phyloP scores from a whole-genome alignment of 2,113 vertebrate species.

The Amia ocellicauda region DNA sequence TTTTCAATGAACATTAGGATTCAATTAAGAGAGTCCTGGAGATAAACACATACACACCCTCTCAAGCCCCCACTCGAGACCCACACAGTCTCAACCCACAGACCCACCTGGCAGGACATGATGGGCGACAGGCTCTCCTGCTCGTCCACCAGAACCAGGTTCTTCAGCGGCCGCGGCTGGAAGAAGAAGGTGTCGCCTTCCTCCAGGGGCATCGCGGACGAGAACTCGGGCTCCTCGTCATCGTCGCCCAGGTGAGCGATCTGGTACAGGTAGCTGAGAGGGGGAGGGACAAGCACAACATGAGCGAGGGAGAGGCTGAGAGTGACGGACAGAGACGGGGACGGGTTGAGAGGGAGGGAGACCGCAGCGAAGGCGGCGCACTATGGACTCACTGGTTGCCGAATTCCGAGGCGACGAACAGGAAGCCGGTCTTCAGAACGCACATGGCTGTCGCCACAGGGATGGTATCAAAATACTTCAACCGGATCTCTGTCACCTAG shows the following conservation, averaged over 20 bases:
- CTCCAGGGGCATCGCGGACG: slow-evolving; percentile 96
- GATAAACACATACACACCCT: too few relatives aligned
- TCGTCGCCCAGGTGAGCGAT: slow-evolving; percentile 96
- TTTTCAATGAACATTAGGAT: too few relatives aligned
- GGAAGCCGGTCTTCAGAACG: slow-evolving; percentile 95
- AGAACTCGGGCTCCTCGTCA: slow-evolving; percentile 97
- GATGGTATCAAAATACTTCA: slow-evolving; percentile 98
- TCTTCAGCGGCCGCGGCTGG: slow-evolving; percentile 93
- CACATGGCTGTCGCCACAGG: slow-evolving; percentile 96
- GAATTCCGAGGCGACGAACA: slow-evolving; percentile 96
- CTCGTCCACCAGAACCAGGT: slow-evolving; percentile 92
- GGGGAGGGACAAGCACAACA: not conserved
- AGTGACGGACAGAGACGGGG: not conserved
- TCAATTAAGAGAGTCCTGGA: too few relatives aligned
- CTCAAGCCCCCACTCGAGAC: slow-evolving; percentile 1
- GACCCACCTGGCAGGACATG: slow-evolving; percentile 85
- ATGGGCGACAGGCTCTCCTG: slow-evolving; percentile 95
- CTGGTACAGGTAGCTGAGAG: slow-evolving; percentile 89
- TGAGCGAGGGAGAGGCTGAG: not conserved
- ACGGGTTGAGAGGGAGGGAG: not conserved
- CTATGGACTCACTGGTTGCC: slow-evolving; percentile 90
- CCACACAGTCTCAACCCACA: not conserved
- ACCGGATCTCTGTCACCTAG: slow-evolving; percentile 93
- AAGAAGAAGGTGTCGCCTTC: slow-evolving; percentile 98
- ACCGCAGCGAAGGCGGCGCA: not conserved